These are phyloP conservation scores for Planiliza haematocheilus DNA, from an alignment of 2,113 vertebrate genomes.

Conservation along the genomic window DNA sequence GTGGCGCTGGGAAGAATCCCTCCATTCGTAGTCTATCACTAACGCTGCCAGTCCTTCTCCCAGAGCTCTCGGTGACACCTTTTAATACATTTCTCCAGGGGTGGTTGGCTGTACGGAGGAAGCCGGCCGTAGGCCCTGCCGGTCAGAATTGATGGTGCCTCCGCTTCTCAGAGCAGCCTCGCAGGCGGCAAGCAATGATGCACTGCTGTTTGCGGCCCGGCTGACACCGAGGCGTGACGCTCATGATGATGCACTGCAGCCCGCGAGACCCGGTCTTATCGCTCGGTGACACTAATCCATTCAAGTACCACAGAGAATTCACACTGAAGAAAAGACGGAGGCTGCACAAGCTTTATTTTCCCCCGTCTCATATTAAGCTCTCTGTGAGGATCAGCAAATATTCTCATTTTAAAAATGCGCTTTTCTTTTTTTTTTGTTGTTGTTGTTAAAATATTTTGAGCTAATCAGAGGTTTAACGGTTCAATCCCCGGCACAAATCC, in stretches of 20 bases:
- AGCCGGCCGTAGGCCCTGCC: not conserved
- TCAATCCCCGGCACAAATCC: too few species aligned
- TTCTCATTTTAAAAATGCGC: too few species aligned
- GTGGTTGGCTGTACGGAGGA: not conserved
- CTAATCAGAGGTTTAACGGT: too few species aligned
- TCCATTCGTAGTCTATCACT: conserved; percentile 17
- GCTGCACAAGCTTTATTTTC: not conserved
- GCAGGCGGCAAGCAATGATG: not conserved
- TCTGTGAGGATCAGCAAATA: not conserved
- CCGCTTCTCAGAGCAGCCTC: not conserved
- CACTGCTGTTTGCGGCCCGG: not conserved
- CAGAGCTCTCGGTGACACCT: conserved; percentile 8
- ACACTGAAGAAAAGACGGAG: not conserved
- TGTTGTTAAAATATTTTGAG: too few species aligned
- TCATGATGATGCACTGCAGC: conserved; percentile 15
- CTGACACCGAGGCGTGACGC: not conserved
- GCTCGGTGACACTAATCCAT: conserved; percentile 9
- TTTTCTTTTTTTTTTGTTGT: too few species aligned
- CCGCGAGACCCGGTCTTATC: not conserved
- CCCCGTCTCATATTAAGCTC: not conserved
- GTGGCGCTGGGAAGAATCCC: conserved; percentile 4
- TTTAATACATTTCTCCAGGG: not conserved
- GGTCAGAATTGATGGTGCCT: conserved; percentile 6
- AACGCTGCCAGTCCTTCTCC: conserved; percentile 1
- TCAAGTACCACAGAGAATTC: not conserved